Conservation (phyloP, 2,797 vertebrate genomes). For the Tympanoctomys barrerae region DNA sequence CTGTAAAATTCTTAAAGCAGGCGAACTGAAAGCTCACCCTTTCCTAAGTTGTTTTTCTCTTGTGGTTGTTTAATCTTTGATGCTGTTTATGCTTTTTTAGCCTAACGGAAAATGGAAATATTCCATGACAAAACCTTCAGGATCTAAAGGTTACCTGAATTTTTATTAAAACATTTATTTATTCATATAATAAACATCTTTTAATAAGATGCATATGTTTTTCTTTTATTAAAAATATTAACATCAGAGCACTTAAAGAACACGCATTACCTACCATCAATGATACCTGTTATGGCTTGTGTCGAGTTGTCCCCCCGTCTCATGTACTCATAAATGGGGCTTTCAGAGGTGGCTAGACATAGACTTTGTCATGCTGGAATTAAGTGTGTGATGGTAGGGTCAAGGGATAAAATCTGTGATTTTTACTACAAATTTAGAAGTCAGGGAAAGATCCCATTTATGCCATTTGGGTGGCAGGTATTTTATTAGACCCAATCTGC, state of each 20-base stretch:
- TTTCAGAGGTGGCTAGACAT: not conserved
- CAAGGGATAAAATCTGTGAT: not conserved
- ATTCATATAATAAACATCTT: not conserved
- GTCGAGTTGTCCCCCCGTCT: not conserved
- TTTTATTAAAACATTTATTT: constrained; percentile 16
- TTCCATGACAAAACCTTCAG: not conserved
- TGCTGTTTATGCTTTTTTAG: not conserved
- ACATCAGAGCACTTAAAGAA: not conserved
- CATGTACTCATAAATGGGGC: not conserved
- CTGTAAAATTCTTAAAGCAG: not conserved
- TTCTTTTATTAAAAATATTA: constrained; percentile 22
- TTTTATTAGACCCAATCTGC: not conserved
- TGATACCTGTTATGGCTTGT: not conserved
- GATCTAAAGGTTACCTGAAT: not conserved
- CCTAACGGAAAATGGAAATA: not conserved
- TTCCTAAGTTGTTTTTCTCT: not conserved
- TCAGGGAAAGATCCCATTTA: not conserved
- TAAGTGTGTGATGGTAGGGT: not conserved
- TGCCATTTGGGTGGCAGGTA: not conserved
- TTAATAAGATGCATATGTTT: not conserved
- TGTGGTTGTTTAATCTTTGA: not conserved
- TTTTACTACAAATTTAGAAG: not conserved
- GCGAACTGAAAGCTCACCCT: constrained; percentile 66
- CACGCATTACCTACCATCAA: not conserved
- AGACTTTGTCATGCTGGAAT: not conserved